These are phyloP conservation scores for Heliconius aoede DNA, from an alignment of 2,888 invertebrate genomes.

Conservation along the genomic window DNA sequence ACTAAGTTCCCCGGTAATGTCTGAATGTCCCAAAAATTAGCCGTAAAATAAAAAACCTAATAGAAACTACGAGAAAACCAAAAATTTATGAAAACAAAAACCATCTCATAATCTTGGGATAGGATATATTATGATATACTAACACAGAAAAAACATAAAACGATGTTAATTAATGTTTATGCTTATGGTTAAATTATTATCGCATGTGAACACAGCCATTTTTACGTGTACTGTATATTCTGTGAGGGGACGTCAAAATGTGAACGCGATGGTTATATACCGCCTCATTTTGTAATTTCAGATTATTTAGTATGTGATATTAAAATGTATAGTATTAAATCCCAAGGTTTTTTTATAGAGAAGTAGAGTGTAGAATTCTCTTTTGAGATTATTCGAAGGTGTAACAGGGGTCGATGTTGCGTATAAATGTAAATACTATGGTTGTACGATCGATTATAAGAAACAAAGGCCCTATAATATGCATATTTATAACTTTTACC, in stretches of 20 bases:
- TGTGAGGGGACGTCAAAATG: slow-evolving; percentile 21
- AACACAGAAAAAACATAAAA: not conserved
- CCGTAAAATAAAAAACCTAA: too few relatives aligned
- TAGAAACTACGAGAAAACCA: not conserved
- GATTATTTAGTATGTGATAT: slow-evolving; percentile 14
- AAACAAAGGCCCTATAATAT: too few relatives aligned
- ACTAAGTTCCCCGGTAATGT: too few relatives aligned
- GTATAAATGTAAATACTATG: too few relatives aligned
- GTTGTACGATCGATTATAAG: too few relatives aligned
- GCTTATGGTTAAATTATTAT: slow-evolving; percentile 19
- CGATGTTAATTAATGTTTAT: slow-evolving; percentile 25
- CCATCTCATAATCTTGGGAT: not conserved
- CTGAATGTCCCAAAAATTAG: too few relatives aligned
- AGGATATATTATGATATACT: slow-evolving; percentile 1
- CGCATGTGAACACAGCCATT: slow-evolving; percentile 11
- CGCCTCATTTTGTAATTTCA: slow-evolving; percentile 20
- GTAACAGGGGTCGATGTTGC: too few relatives aligned
- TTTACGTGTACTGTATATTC: slow-evolving; percentile 16
- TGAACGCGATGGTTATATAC: slow-evolving; percentile 5
- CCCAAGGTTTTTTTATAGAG: not conserved
- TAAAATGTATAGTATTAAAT: not conserved
- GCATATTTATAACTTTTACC: too few relatives aligned
- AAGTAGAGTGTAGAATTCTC: not conserved
- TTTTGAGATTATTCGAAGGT: not conserved
- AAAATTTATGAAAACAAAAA: not conserved